A percentile compares a stretch with the other conserved stretches of the same genome.
Conservation (phyloP, 2,113 vertebrate species). For the Mus musculus region DNA sequence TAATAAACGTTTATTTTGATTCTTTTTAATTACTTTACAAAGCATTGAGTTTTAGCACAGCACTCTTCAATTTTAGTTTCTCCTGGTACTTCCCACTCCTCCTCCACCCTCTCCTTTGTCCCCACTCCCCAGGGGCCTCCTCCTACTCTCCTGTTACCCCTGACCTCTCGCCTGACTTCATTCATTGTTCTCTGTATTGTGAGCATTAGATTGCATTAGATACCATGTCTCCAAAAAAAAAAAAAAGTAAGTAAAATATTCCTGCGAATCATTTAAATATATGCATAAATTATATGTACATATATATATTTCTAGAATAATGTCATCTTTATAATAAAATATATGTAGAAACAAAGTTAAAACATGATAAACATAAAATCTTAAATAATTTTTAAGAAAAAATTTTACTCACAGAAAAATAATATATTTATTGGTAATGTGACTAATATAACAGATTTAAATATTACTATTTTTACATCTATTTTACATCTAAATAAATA, state of each 20-base stretch:
- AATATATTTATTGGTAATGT: constrained; percentile 29
- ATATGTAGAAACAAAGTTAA: background rate
- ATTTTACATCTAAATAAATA: constrained; percentile 16
- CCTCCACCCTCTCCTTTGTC: no score
- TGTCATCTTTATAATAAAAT: background rate
- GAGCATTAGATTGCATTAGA: background rate
- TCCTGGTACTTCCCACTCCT: background rate
- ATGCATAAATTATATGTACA: background rate
- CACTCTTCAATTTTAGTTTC: background rate
- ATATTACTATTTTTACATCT: constrained; percentile 5
- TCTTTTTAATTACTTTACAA: background rate
- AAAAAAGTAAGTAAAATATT: background rate
- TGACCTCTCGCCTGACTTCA: background rate
- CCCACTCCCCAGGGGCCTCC: background rate
- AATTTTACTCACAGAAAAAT: background rate
- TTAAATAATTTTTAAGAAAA: background rate
- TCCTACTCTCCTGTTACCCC: fast-evolving
- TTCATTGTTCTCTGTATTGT: background rate
- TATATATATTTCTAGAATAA: background rate
- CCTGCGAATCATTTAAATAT: background rate
- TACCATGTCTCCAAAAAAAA: background rate
- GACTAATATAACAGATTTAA: background rate
- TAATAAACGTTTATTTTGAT: background rate
- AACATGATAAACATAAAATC: background rate
- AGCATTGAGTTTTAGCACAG: background rate